These are phyloP conservation scores for Colletes collaris DNA, from an alignment of 2,888 invertebrate species.

Conservation along the genomic window DNA sequence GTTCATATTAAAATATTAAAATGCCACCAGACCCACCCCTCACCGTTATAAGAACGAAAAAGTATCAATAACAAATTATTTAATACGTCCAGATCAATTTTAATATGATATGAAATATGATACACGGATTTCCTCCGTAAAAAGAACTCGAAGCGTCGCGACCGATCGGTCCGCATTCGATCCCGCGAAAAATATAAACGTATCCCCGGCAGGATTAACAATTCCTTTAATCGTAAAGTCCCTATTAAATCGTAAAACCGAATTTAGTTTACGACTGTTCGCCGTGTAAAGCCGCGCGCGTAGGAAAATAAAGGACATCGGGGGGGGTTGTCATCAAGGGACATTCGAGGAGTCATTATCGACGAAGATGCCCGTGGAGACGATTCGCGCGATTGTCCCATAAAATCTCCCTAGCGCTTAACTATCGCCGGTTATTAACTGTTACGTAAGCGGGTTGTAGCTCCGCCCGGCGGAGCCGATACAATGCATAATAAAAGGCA, in stretches of 20 bases:
- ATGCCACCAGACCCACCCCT: too few species aligned
- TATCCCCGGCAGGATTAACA: background rate
- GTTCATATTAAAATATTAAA: too few species aligned
- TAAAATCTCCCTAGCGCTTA: background rate
- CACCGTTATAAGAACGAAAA: too few species aligned
- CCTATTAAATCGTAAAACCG: conserved; percentile 10
- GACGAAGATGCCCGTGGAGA: background rate
- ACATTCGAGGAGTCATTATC: conserved; percentile 2
- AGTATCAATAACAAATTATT: too few species aligned
- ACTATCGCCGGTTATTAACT: conserved; percentile 11
- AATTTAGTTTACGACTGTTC: conserved; percentile 17
- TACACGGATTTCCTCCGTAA: too few species aligned
- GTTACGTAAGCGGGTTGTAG: conserved; percentile 19
- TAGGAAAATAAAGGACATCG: background rate
- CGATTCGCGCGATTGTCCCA: background rate
- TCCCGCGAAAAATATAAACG: too few species aligned
- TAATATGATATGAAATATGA: too few species aligned
- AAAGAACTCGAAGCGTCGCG: too few species aligned
- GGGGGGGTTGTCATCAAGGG: background rate
- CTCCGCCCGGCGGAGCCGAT: conserved; percentile 3
- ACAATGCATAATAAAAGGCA: conserved; percentile 41
- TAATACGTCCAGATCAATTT: too few species aligned
- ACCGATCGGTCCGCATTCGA: too few species aligned
- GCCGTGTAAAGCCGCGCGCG: background rate
- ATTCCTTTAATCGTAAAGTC: conserved; percentile 4